Percentiles rank a stretch among this genome's conserved stretches.
These are phyloP conservation scores for Mesembrinibis cayennensis DNA, from an alignment of 2,113 vertebrate species.

Conservation along the genomic window DNA sequence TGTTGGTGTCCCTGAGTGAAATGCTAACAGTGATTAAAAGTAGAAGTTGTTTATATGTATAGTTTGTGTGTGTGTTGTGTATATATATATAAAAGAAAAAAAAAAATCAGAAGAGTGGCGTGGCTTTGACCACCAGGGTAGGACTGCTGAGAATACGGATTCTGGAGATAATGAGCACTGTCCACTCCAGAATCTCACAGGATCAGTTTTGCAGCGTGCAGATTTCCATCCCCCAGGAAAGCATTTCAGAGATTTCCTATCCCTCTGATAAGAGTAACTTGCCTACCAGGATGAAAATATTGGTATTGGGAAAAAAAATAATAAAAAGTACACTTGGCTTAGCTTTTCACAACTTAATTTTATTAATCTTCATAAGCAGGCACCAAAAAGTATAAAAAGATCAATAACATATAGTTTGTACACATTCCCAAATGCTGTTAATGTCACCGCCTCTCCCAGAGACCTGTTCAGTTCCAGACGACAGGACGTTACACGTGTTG, in stretches of 20 bases:
- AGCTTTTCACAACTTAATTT: background rate
- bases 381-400: background rate
- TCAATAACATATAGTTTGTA: background rate
- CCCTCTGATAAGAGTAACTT: background rate
- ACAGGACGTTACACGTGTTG: rapidly evolving
- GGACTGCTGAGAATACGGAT: background rate
- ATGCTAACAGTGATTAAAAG: background rate
- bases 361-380: background rate
- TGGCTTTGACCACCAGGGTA: background rate
- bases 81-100: rapidly evolving
- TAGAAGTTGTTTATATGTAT: background rate
- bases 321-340: background rate
- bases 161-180: background rate
- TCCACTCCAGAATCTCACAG: background rate
- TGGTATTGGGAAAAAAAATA: background rate
- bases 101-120: background rate
- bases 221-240: background rate
- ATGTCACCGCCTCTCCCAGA: background rate
- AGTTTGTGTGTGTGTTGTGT: background rate
- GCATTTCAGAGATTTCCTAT: background rate
- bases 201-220: background rate
- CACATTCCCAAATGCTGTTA: background rate
- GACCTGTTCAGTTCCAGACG: background rate
- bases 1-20: rapidly evolving
- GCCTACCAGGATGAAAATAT: background rate